phyloP scores from a whole-genome alignment of 1,140 invertebrate genomes.

The Venustaconcha ellipsiformis region DNA sequence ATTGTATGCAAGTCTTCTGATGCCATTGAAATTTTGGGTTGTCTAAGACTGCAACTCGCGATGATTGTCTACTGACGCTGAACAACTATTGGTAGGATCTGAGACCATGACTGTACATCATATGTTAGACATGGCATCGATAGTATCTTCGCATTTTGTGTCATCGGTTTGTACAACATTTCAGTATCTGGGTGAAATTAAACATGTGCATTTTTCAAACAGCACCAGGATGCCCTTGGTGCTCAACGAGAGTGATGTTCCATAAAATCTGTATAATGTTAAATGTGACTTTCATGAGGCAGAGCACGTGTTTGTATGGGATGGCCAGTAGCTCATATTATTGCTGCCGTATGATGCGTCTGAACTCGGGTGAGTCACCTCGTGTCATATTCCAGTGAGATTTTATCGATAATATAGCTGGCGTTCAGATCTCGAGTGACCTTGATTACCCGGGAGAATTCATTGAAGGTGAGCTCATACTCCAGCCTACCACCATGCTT shows the following conservation, averaged over 20 bases:
- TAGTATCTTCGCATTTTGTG: slow-evolving; percentile 13
- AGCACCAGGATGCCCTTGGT: slow-evolving; percentile 24
- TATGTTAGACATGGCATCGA: slow-evolving; percentile 24
- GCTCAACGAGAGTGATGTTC: slow-evolving; percentile 14
- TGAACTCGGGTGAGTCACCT: too few species aligned
- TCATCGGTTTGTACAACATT: slow-evolving; percentile 25
- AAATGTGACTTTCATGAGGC: slow-evolving; percentile 1
- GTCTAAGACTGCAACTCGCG: background rate
- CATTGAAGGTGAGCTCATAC: slow-evolving; percentile 9
- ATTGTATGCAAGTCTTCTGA: background rate
- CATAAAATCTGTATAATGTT: background rate
- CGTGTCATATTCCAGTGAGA: slow-evolving; percentile 14
- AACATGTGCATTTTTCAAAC: slow-evolving; percentile 3
- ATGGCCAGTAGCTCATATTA: background rate
- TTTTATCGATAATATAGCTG: slow-evolving; percentile 12
- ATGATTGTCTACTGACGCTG: too few species aligned
- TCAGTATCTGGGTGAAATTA: background rate
- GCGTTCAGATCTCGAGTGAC: background rate
- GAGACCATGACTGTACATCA: slow-evolving; percentile 18
- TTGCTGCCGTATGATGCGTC: too few species aligned
- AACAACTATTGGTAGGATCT: slow-evolving; percentile 11
- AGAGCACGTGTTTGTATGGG: slow-evolving; percentile 6
- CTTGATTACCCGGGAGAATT: background rate
- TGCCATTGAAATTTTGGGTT: slow-evolving; percentile 1
- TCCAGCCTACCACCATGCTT: background rate